Evolutionary conservation across 2,113 vertebrate species (phyloP).

Genomic region (Otus sunia): DNA sequence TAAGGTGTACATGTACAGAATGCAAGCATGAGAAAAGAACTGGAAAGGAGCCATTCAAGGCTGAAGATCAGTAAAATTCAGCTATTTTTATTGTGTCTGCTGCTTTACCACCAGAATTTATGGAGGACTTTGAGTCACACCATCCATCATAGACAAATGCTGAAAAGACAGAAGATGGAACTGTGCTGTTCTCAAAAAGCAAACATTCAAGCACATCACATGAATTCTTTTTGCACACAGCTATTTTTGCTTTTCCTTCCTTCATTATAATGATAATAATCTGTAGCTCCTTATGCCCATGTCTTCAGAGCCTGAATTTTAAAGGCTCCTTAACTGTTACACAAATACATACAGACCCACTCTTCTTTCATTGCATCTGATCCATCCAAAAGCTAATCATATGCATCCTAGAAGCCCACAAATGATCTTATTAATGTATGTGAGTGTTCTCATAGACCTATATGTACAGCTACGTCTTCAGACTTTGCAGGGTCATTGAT

Average conservation of each 20-base stretch:
- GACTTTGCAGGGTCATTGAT: background rate
- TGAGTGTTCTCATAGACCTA: background rate
- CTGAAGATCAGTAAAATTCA: conserved; percentile 1
- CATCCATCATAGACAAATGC: background rate
- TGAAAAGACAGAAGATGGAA: background rate
- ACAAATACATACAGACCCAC: background rate
- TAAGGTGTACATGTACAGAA: background rate
- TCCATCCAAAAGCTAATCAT: background rate
- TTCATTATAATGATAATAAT: background rate
- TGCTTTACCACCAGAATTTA: background rate
- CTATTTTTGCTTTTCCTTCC: background rate
- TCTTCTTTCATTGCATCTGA: background rate
- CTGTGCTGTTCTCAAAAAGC: background rate
- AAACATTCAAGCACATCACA: background rate
- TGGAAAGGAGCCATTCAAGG: background rate
- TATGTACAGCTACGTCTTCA: background rate
- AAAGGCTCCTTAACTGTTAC: background rate
- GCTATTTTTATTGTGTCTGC: background rate
- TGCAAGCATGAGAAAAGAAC: background rate
- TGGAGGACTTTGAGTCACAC: background rate
- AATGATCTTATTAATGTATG: background rate
- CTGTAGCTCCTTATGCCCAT: background rate
- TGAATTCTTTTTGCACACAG: background rate
- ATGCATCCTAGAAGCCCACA: background rate
- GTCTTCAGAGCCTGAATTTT: background rate